Conservation (phyloP, 2,113 vertebrate species). For the Salvelinus sp. region DNA sequence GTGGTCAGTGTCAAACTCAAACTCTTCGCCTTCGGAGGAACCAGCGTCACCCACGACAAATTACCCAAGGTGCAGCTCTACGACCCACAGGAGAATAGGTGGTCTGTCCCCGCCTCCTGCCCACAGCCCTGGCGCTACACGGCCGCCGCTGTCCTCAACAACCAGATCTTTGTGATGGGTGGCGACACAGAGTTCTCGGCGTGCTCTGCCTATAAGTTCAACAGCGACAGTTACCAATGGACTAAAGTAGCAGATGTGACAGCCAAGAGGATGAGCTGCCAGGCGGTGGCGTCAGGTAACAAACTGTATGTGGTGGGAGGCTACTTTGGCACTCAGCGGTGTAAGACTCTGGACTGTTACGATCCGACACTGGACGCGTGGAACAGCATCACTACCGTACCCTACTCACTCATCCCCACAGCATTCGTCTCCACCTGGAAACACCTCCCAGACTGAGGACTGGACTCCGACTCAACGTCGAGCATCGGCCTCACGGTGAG, state of each 20-base stretch:
- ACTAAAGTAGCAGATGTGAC: constrained; percentile 83
- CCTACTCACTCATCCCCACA: constrained; percentile 83
- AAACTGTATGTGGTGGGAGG: constrained; percentile 85
- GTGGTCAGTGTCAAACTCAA: too few species aligned
- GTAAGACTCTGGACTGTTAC: constrained; percentile 84
- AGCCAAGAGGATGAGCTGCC: constrained; percentile 84
- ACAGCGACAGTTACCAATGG: constrained; percentile 72
- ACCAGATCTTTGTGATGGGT: constrained; percentile 75
- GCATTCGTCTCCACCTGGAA: constrained; percentile 87
- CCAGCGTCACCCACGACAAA: constrained; percentile 59
- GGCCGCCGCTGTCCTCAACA: constrained; percentile 55
- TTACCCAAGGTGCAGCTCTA: constrained; percentile 83
- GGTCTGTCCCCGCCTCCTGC: constrained; percentile 27
- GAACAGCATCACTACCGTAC: constrained; percentile 83
- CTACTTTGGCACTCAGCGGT: constrained; percentile 84
- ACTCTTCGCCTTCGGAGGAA: too few species aligned
- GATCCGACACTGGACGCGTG: constrained; percentile 79
- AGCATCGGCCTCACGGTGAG: neutral
- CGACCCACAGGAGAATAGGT: constrained; percentile 74
- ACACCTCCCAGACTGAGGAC: constrained; percentile 74
- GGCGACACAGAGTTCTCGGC: constrained; percentile 81
- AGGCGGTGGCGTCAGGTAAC: constrained; percentile 80
- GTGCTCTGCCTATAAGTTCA: constrained; percentile 75
- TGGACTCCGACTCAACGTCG: neutral
- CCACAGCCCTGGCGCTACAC: constrained; percentile 67